phyloP scores from a whole-genome alignment of 2,888 invertebrate species.

The Linnaemya tessellans region DNA sequence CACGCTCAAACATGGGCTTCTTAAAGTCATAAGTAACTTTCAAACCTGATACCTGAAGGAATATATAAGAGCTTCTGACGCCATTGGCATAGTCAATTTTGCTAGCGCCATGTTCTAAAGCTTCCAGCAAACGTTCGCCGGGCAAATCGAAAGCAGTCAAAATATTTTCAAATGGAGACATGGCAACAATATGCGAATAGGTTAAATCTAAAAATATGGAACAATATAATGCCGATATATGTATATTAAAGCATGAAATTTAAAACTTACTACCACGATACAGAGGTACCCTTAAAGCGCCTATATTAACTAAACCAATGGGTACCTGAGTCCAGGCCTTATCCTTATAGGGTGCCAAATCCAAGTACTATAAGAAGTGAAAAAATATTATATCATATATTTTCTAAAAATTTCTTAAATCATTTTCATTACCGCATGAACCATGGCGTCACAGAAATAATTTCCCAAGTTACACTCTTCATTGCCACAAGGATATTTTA shows the following conservation, averaged over 20 bases:
- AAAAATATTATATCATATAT: not conserved
- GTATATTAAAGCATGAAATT: not conserved
- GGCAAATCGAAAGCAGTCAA: slow-evolving; percentile 88
- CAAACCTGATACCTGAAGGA: slow-evolving; percentile 86
- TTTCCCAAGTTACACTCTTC: slow-evolving; percentile 90
- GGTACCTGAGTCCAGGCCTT: slow-evolving; percentile 87
- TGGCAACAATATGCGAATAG: slow-evolving; percentile 87
- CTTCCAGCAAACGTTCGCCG: slow-evolving; percentile 87
- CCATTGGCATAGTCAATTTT: slow-evolving; percentile 76
- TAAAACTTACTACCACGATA: slow-evolving; percentile 85
- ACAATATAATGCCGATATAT: too few relatives aligned
- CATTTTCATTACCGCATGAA: slow-evolving; percentile 85
- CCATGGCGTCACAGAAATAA: slow-evolving; percentile 88
- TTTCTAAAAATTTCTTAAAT: too few relatives aligned
- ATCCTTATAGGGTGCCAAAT: slow-evolving; percentile 79
- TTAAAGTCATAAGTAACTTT: slow-evolving; percentile 85
- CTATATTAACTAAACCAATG: slow-evolving; percentile 87
- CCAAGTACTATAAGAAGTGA: slow-evolving; percentile 74
- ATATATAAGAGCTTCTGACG: slow-evolving; percentile 73
- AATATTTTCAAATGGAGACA: slow-evolving; percentile 90
- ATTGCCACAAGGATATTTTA: slow-evolving; percentile 84
- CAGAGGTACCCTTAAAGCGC: slow-evolving; percentile 88
- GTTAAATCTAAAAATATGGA: slow-evolving; percentile 85
- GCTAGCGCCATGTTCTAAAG: slow-evolving; percentile 85
- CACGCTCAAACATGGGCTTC: slow-evolving; percentile 85